Evolutionary conservation across 2,888 invertebrate species (phyloP), one percentile per base, ranked within the genome.

Genomic region (Troides aeacus): DNA sequence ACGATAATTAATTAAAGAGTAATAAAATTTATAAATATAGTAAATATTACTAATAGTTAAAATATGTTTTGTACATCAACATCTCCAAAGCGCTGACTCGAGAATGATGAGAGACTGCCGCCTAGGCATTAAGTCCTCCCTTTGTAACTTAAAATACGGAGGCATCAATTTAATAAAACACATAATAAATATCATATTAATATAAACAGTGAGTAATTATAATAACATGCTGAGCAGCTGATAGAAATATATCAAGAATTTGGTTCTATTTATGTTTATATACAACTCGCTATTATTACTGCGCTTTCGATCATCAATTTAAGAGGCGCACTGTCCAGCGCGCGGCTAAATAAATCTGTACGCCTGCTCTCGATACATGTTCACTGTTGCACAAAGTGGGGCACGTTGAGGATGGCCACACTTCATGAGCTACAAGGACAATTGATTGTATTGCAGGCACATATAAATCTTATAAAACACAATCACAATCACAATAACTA

Each of bases 341-440:
- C 74, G 75, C 73, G 73, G 66, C 75, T 71, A 71, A 68, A 73
- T 71, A 72, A 72, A 69, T 64, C 68, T 71, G 71, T 74, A 73
- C 77, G 76, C 76, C 69, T 69, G 69, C 58, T 62, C 69, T 66
- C 65, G 57, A 75, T 72, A 77, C 73, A 74, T 75, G 79, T 74
- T 75, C 74, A 79, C 72, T 77, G 78, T 76, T 75, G 74, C 80
- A 77, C 76, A 79, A 82, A 81, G 73, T 81, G 74, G 78, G 77
- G 62, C 79, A 75, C 63, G 60, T 46, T 66, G 6, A 65, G 62
- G 57, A 46, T 65, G 30, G 39, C 69, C 65, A 66, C 46, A 39
- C 24, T 53, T n/a, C n/a, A 53, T 12, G n/a, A 18, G n/a, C n/a
- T 53, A 8, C 53, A 53, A 53, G 53, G 53, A 53, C 7, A n/a